Percentiles rank a stretch among this genome's conserved stretches.
These are phyloP conservation scores for Malurus alboscapulatus DNA, from an alignment of 2,113 vertebrate genomes.

Conservation along the genomic window DNA sequence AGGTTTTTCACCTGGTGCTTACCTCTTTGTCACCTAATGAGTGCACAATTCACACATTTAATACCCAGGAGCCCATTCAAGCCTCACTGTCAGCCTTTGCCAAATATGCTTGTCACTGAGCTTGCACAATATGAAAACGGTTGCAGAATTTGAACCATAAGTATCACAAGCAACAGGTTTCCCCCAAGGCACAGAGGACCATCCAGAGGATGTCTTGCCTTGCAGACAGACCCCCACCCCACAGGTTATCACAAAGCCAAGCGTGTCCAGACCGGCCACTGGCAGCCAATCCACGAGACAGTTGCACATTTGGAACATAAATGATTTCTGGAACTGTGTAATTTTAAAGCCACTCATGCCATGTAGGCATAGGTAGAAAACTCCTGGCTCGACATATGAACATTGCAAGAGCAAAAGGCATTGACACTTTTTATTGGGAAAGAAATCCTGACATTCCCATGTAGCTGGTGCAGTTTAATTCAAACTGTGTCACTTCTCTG, in stretches of 20 bases:
- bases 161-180: background rate
- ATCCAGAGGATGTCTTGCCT: background rate
- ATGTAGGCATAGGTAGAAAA: background rate
- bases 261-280: background rate
- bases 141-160: background rate
- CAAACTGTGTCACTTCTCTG: background rate
- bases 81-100: background rate
- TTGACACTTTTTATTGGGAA: slow-evolving; percentile 16
- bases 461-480: background rate
- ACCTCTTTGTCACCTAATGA: background rate
- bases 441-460: background rate
- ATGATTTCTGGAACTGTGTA: background rate
- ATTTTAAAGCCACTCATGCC: background rate
- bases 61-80: background rate
- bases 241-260: background rate
- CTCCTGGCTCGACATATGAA: background rate
- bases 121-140: background rate
- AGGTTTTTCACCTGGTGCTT: background rate
- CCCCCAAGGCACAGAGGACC: background rate
- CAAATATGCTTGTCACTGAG: background rate
- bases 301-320: background rate
- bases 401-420: background rate
- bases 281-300: background rate
- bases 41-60: background rate
- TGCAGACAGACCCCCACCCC: background rate